Base-by-base conservation (phyloP, 53 echinoderm and acorn worm genomes). In the Arbacia lixula region DNA sequence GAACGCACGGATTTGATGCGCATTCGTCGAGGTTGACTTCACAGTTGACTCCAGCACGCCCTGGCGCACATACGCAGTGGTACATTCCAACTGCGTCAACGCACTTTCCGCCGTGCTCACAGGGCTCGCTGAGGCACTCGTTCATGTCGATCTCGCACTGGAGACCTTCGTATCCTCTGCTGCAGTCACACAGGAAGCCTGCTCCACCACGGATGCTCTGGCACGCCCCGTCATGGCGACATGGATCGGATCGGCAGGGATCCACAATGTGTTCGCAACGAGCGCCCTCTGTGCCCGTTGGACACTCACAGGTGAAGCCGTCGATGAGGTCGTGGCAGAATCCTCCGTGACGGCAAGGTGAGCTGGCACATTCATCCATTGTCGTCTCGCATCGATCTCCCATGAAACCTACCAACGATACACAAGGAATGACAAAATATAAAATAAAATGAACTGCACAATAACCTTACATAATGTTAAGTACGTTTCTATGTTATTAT, bases 51-150 rank as follows among this genome's bases (percentile, higher is more conserved):
- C 99, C 99, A 2, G 60, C 58, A 74, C 85, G 90, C 8, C 99
- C 99, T 12, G 89, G 90, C 36, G 94, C 86, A 71, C 99, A 99
- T 60, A 94, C 99, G 64, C 99, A 99, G 67, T 86, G 72, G 85
- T 89, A 99, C 86, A 84, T 79, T 0, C 54, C 94, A 1, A 85
- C 71, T 39, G 90, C 79, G 43, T 99, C 94, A 8, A 99, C 88
- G 55, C 99, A 99, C 22, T 75, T 88, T 42, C 99, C 99, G 55
- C 90, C 90, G 87, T 99, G 86, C 53, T n/a, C 21, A 71, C 99
- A 99, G 16, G 99, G 98, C 3, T 74, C 37, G 81, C 92, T 92
- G 6, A 30, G 33, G 61, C 99, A 99, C 66, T 99, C 99, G 26
- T 99, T 80, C 34, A 91, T 60, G 42, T 92, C 87, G 6, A 33